Conservation (phyloP, 2,113 vertebrate genomes). For the Sakesphorus luctuosus region DNA sequence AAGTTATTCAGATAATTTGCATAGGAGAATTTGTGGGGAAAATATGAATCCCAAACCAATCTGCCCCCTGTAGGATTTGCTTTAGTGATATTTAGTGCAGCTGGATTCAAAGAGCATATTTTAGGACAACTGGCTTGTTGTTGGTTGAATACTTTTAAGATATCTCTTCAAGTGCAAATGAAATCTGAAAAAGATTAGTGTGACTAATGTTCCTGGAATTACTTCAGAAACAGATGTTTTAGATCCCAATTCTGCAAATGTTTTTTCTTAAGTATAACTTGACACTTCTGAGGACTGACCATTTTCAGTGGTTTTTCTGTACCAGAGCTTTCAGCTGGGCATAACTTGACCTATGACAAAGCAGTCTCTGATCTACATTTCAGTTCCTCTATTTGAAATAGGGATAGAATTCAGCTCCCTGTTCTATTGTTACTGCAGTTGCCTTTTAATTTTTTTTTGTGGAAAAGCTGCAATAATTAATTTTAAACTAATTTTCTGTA, state of each 20-base stretch:
- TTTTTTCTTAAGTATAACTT: background rate
- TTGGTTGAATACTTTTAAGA: slow-evolving; percentile 8
- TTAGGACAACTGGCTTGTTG: background rate
- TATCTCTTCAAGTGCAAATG: slow-evolving; percentile 36
- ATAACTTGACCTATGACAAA: background rate
- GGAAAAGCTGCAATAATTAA: background rate
- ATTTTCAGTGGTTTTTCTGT: background rate
- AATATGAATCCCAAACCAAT: background rate
- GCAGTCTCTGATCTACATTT: background rate
- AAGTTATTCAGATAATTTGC: background rate
- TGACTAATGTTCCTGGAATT: slow-evolving; percentile 32
- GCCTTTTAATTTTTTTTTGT: background rate
- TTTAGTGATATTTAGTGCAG: background rate
- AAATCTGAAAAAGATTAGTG: slow-evolving; percentile 16
- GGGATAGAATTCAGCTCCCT: background rate
- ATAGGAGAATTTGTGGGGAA: background rate
- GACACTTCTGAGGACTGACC: background rate
- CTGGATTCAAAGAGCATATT: background rate
- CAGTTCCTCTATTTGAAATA: background rate
- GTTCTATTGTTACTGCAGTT: background rate
- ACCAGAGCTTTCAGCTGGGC: background rate
- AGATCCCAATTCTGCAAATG: background rate
- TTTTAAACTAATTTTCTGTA: background rate
- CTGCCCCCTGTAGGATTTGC: background rate
- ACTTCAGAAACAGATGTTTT: slow-evolving; percentile 13